Evolutionary conservation across 2,797 vertebrate species (phyloP), one percentile per base, ranked within the genome.

Genomic region (Silurus lanzhouensis): DNA sequence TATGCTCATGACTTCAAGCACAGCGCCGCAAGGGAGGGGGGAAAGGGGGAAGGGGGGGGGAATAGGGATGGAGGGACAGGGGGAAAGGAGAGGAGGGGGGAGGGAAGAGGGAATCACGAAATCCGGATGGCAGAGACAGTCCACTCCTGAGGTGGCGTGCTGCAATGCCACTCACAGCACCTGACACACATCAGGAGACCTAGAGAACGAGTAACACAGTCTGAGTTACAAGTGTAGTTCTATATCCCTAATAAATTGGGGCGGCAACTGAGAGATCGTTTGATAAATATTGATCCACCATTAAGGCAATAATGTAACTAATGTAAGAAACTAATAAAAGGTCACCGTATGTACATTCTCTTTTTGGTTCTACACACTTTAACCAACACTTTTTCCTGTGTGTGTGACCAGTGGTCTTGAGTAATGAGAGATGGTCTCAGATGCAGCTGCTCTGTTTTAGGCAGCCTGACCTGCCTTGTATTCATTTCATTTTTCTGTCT

Each of bases 1-100:
- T 99, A 99, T 99, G 98, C 97, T 99, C 98, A 99, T 99, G 98
- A 98, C 98, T 97, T 97, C 97, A 96, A 95, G 95, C 95, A 96
- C 96, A 94, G 94, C 95, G 94, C 89, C 93, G 96, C 96, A 95
- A 94, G 95, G 95, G 95, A 93, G 89, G 88, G 93, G 93, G 95
- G 95, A 95, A 95, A 93, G 93, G 92, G 94, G 94, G 86, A 55
- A 83, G 89, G 85, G 85, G 88, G 89, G 89, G 83, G 77, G 85
- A 72, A 63, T 76, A 92, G 90, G 94, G 93, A 93, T 93, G 95
- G 94, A 93, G 94, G 92, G 94, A 95, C 91, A 94, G 94, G 93
- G 90, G 94, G 94, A 91, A 61, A 82, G 94, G 95, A 94, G 93
- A 92, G 95, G 94, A 95, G 96, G 95, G 94, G 17, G 79, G 91